Evolutionary conservation across 2,797 vertebrate genomes (phyloP).

Genomic region (Knipowitschia caucasica): DNA sequence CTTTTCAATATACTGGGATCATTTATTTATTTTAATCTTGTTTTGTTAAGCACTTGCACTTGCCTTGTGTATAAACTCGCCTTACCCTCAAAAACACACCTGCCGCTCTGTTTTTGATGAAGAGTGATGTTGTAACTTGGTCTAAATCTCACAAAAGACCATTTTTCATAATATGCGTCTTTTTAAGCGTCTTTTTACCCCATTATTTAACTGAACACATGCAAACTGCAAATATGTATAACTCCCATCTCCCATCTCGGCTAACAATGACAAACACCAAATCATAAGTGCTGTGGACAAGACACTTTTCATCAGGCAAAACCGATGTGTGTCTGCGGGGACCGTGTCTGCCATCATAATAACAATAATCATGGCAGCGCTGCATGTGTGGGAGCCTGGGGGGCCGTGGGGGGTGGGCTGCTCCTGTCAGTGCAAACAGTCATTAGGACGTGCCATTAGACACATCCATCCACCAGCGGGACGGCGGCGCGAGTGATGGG

Average conservation of each 20-base stretch:
- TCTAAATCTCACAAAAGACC: too few relatives aligned
- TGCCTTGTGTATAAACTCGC: too few relatives aligned
- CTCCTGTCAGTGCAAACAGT: slow-evolving; percentile 66
- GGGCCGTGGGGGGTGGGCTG: slow-evolving; percentile 11
- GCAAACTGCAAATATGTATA: too few relatives aligned
- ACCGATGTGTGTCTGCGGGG: slow-evolving; percentile 51
- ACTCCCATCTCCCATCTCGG: slow-evolving; percentile 33
- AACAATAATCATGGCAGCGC: slow-evolving; percentile 29
- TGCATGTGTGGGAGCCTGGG: slow-evolving; percentile 43
- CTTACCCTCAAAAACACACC: too few relatives aligned
- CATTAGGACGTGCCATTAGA: slow-evolving; percentile 66
- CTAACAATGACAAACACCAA: slow-evolving; percentile 38
- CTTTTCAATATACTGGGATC: too few relatives aligned
- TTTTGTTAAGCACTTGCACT: too few relatives aligned
- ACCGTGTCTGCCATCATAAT: slow-evolving; percentile 47
- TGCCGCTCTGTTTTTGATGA: too few relatives aligned
- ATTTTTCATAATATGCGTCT: too few relatives aligned
- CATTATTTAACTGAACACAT: too few relatives aligned
- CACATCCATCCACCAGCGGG: slow-evolving; percentile 48
- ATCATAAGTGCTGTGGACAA: slow-evolving; percentile 34
- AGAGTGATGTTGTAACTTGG: too few relatives aligned
- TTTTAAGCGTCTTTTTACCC: too few relatives aligned
- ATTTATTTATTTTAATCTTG: too few relatives aligned
- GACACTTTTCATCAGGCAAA: slow-evolving; percentile 51
- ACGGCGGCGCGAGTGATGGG: slow-evolving; percentile 57